Evolutionary conservation across 2,888 invertebrate species (phyloP), one percentile per base, ranked within the genome.

Genomic region (Tetragnatha montana): DNA sequence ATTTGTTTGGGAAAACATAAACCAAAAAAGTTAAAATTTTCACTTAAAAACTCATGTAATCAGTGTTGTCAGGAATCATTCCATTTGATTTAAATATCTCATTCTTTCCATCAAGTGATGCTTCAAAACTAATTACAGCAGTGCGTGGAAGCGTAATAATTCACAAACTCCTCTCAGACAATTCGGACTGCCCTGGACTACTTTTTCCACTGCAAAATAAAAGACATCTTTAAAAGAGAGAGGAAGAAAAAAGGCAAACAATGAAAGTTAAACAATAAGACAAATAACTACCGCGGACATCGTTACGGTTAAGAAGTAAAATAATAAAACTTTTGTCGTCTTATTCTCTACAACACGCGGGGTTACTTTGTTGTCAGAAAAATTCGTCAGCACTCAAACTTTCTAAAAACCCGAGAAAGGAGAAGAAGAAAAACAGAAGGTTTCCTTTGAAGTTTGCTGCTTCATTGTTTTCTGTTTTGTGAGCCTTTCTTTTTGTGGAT

Each of bases 351-450:
- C 81, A 81, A 82, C 81, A 88, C 81, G 22, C 49, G 22, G 68
- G 86, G 81, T 76, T 82, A 88, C 87, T 82, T 81, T 88, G 87
- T 78, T 88, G 87, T 88, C 87, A 88, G 87, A 82, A 82, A 87
- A 88, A 88, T 82, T 22, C 75, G 76, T 82, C 82, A 76, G 49
- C 87, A 88, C 81, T 88, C 82, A 82, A 88, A 88, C 87, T 88
- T 88, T 68, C 78, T 88, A 81, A 78, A 88, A 88, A 88, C 75
- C 76, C 81, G 51, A 71, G 73, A 35, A 35, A 1, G 4, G 2
- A 49, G 71, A 8, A n/a, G 82, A 88, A 88, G 87, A 88, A 88
- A 87, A 88, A 88, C 87, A 81, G 69, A 88, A 82, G 71, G 75
- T 71, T 78, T 50, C 82, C 73, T 88, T 88, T 75, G 76, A 87